These are phyloP conservation scores for Erpornis zantholeuca DNA, from an alignment of 2,113 vertebrate genomes.

Conservation along the genomic window DNA sequence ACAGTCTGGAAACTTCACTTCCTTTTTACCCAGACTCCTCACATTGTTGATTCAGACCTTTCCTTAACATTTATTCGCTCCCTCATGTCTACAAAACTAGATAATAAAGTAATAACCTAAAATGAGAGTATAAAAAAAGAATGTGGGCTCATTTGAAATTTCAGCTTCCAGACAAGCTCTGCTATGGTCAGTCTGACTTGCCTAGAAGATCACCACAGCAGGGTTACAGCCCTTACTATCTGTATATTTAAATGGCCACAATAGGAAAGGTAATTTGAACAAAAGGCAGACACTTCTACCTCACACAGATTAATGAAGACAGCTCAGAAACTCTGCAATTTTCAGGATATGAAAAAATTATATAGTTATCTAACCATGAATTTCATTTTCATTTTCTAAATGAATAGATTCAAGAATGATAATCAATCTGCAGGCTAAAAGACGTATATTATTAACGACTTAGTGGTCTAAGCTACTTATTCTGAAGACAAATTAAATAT, in stretches of 20 bases:
- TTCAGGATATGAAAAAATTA: background rate
- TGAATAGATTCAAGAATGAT: background rate
- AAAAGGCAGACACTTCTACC: background rate
- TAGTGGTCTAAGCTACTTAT: background rate
- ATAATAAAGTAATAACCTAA: background rate
- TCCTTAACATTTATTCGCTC: background rate
- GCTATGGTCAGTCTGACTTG: background rate
- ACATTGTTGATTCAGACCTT: background rate
- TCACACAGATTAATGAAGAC: background rate
- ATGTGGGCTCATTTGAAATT: background rate
- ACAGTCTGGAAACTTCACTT: background rate
- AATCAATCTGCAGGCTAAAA: background rate
- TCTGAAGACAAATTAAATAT: background rate
- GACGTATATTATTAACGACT: background rate
- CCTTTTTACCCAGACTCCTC: background rate
- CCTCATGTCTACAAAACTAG: background rate
- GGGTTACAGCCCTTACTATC: background rate
- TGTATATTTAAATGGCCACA: background rate
- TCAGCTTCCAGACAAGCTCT: background rate
- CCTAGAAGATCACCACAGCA: background rate
- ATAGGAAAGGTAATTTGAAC: background rate
- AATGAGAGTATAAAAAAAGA: background rate
- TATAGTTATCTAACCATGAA: background rate
- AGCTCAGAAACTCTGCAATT: background rate
- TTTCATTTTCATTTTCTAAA: background rate